Evolutionary conservation across 2,888 invertebrate species (phyloP).

Genomic region (Achlya flavicornis): DNA sequence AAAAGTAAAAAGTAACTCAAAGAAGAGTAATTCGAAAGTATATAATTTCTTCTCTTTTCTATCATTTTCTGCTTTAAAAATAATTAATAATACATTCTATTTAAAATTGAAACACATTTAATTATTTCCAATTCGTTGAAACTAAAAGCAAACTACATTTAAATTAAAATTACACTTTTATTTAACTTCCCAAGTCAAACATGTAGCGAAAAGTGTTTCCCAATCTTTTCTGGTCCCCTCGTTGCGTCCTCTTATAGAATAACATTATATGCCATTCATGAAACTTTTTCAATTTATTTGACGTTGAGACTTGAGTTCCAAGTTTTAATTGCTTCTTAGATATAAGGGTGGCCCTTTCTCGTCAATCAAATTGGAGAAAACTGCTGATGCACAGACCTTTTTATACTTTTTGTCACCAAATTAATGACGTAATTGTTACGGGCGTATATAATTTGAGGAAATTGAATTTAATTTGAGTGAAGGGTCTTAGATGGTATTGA

Average conservation of each 20-base stretch:
- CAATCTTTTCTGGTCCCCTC: conserved; percentile 10
- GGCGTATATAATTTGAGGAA: neutral
- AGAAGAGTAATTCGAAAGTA: too few species aligned
- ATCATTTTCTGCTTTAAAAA: too few species aligned
- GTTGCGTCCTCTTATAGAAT: conserved; percentile 9
- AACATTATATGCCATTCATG: conserved; percentile 22
- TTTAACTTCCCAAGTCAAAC: conserved; percentile 6
- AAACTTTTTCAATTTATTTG: conserved; percentile 58
- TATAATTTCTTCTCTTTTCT: too few species aligned
- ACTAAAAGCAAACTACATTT: neutral
- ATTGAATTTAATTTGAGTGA: conserved; percentile 21
- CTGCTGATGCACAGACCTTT: neutral
- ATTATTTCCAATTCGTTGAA: too few species aligned
- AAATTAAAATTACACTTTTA: neutral
- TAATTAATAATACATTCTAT: too few species aligned
- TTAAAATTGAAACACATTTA: too few species aligned
- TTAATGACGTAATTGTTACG: conserved; percentile 11
- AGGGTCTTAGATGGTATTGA: conserved; percentile 1
- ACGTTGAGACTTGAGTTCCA: conserved; percentile 29
- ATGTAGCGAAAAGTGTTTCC: conserved; percentile 6
- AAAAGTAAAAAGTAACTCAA: too few species aligned
- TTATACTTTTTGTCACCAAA: conserved; percentile 27
- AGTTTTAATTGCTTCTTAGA: conserved; percentile 51
- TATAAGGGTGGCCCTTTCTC: conserved; percentile 4
- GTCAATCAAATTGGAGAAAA: conserved; percentile 7